Base-by-base conservation (phyloP, 2,797 vertebrate species). In the Pitangus sulphuratus region DNA sequence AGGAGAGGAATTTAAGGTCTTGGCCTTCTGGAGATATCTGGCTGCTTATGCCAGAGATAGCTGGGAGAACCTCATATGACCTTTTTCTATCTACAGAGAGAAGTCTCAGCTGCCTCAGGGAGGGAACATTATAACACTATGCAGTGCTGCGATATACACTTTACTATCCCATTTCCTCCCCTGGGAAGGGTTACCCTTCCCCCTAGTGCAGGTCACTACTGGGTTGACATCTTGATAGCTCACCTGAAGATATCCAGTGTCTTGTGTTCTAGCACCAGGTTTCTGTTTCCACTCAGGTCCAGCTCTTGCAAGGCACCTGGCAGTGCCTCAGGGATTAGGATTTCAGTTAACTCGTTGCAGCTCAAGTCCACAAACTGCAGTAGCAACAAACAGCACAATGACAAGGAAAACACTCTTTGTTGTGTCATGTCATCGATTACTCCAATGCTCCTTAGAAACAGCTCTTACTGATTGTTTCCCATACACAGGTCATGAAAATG, bases 171-270 rank as follows among this genome's bases (percentile, higher is more conserved):
- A 42, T 69, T 64, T 81, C 14, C n/a, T 56, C 61, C 88, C 54
- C 76, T 58, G 28, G 31, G 30, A 94, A 93, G 56, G 17, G 17
- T 58, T 85, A 74, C 44, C 50, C 56, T 85, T 78, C 57, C 65
- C 78, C 57, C 78, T 45, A 50, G 16, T 64, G 48, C 54, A 68
- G 37, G 15, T 58, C 77, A 65, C 65, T 81, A 35, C 30, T 33
- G 39, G 5, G n/a, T 21, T 92, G 54, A 40, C 28, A 57, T n/a
- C 54, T 81, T 54, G 57, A 16, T 13, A 30, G 65, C 97, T 98
- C 97, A 99, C 99, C 99, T 99, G 97, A 99, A 99, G 83, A 99
- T 97, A 95, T 99, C 99, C 96, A 99, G 98, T 15, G 99, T 99
- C 98, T 99, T 99, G 96, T 99, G 99, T 94, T 99, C 99, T 92